phyloP scores from a whole-genome alignment of 2,797 vertebrate species.

The Ibycter americanus region DNA sequence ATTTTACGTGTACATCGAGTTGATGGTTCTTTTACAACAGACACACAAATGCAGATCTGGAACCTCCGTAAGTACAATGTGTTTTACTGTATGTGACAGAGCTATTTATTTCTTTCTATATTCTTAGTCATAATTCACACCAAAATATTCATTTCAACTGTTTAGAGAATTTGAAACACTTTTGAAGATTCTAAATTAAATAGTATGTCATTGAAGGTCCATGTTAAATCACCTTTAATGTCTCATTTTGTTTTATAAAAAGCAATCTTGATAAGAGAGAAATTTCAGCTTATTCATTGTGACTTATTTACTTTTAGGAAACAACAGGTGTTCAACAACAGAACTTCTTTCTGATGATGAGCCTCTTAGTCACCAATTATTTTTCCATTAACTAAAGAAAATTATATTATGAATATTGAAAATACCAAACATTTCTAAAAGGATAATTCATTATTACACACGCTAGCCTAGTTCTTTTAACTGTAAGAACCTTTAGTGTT shows the following conservation, averaged over 20 bases:
- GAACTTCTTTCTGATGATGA: not conserved
- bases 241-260: not conserved
- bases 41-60: not conserved
- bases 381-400: not conserved
- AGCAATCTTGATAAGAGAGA: not conserved
- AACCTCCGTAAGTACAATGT: not conserved
- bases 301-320: not conserved
- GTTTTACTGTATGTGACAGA: not conserved
- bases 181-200: not conserved
- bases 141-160: not conserved
- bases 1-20: not conserved
- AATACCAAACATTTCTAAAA: not conserved
- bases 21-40: not conserved
- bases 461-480: not conserved
- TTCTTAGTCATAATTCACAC: not conserved
- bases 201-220: not conserved
- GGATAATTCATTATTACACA: not conserved
- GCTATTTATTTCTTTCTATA: not conserved
- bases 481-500: not conserved
- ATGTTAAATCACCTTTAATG: not conserved
- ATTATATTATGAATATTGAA: not conserved
- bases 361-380: not conserved
- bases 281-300: not conserved
- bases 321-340: not conserved
- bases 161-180: not conserved